Evolutionary conservation across 2,113 vertebrate genomes (phyloP).

Genomic region (Mellivora capensis): DNA sequence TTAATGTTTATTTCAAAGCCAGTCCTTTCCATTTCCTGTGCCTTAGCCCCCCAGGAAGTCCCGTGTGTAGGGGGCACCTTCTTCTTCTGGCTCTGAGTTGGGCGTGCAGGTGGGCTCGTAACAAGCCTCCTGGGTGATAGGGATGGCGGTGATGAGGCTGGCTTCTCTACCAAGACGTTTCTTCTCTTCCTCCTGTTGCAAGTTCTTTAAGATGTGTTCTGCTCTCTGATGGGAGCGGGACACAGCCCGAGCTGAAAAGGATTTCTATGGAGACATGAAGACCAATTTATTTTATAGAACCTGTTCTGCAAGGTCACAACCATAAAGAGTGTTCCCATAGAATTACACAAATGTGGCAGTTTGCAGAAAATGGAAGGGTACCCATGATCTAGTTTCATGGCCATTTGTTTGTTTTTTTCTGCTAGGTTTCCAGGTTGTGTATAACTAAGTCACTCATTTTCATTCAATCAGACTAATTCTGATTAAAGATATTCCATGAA

Average conservation of each 20-base stretch:
- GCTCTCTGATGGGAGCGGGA: slow-evolving; percentile 98
- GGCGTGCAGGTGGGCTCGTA: slow-evolving; percentile 97
- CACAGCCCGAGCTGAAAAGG: slow-evolving; percentile 97
- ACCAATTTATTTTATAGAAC: neutral
- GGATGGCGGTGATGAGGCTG: slow-evolving; percentile 97
- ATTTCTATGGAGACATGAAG: slow-evolving; percentile 87
- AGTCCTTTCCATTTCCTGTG: neutral
- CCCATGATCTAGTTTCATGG: neutral
- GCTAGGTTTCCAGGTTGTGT: neutral
- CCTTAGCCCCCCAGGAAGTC: neutral
- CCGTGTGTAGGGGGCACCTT: slow-evolving; percentile 86
- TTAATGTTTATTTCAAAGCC: neutral
- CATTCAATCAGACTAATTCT: neutral
- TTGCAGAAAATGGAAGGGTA: neutral
- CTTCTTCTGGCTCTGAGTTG: slow-evolving; percentile 95
- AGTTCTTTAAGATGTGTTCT: slow-evolving; percentile 98
- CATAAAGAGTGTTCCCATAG: neutral
- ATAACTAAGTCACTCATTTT: neutral
- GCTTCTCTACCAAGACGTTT: slow-evolving; percentile 95
- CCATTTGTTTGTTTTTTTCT: slow-evolving; percentile 6
- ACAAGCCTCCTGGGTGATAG: slow-evolving; percentile 97
- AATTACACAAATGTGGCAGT: neutral
- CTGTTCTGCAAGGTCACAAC: neutral
- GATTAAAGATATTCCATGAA: too few species aligned
- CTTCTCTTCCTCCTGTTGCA: slow-evolving; percentile 99